Conservation (phyloP, 53 echinoderm and acorn worm genomes). For the Hippasteria phrygiana region DNA sequence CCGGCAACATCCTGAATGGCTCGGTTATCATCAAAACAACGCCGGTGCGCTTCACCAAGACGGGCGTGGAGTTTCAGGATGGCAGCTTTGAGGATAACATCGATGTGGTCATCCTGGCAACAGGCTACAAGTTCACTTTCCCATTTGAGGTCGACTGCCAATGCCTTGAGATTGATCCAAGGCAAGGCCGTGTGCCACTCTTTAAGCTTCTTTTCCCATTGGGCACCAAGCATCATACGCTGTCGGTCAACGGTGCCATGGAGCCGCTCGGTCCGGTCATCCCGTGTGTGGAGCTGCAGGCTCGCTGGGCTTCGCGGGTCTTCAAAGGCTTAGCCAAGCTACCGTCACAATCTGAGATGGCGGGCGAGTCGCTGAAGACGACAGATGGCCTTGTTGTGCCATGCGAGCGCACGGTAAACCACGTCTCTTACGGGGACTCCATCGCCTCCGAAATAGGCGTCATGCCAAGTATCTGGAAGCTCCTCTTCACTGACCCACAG, state of each 20-base stretch:
- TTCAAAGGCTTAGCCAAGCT: conserved; percentile 77
- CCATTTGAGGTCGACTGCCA: conserved; percentile 84
- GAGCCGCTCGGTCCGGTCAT: conserved; percentile 74
- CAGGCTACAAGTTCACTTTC: conserved; percentile 83
- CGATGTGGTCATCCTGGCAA: conserved; percentile 84
- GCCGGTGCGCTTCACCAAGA: conserved; percentile 76
- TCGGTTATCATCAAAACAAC: conserved; percentile 78
- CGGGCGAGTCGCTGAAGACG: conserved; percentile 38
- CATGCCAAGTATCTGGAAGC: too few relatives aligned
- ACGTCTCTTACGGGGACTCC: not conserved
- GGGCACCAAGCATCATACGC: conserved; percentile 72
- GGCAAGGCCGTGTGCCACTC: conserved; percentile 66
- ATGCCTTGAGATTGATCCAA: conserved; percentile 58
- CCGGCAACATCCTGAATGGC: conserved; percentile 78
- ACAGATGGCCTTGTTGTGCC: conserved; percentile 25
- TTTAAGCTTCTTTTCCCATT: conserved; percentile 89
- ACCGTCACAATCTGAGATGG: conserved; percentile 68
- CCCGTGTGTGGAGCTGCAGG: conserved; percentile 86
- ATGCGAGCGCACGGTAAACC: not conserved
- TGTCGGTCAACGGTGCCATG: conserved; percentile 80
- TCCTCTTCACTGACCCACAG: too few relatives aligned
- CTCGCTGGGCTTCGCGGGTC: conserved; percentile 85
- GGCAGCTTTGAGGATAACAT: conserved; percentile 84
- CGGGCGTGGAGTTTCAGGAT: conserved; percentile 81
- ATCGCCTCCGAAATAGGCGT: not conserved